Conservation (phyloP, 2,888 invertebrate genomes). For the Zygaena filipendulae region DNA sequence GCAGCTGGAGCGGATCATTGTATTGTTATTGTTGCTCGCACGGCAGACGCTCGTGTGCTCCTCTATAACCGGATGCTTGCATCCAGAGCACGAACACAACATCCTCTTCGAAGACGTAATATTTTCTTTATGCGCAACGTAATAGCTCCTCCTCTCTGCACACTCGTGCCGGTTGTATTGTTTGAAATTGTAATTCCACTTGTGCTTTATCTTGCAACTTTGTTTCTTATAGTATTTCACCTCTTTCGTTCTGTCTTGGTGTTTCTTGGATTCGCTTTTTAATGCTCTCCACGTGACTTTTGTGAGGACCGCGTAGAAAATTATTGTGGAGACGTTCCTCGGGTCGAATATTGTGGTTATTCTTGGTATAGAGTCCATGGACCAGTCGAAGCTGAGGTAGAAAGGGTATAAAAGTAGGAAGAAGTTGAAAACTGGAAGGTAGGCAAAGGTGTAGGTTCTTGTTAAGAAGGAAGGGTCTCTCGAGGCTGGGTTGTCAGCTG, state of each 20-base stretch:
- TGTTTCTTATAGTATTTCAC: slow-evolving; percentile 50
- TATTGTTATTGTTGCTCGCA: slow-evolving; percentile 78
- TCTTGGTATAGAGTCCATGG: slow-evolving; percentile 95
- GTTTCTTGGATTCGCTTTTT: slow-evolving; percentile 42
- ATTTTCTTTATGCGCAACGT: slow-evolving; percentile 45
- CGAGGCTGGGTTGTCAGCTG: slow-evolving; percentile 97
- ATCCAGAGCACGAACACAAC: slow-evolving; percentile 72
- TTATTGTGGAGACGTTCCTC: slow-evolving; percentile 79
- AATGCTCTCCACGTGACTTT: slow-evolving; percentile 50
- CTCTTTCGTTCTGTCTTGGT: slow-evolving; percentile 39
- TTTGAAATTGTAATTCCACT: slow-evolving; percentile 53
- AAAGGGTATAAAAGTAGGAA: slow-evolving; percentile 87
- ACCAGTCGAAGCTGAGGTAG: slow-evolving; percentile 97
- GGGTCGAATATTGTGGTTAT: slow-evolving; percentile 81
- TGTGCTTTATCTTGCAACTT: slow-evolving; percentile 48
- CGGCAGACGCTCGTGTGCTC: slow-evolving; percentile 77
- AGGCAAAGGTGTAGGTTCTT: slow-evolving; percentile 89
- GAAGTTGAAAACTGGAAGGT: slow-evolving; percentile 92
- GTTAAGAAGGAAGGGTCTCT: slow-evolving; percentile 83
- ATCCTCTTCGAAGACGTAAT: slow-evolving; percentile 39
- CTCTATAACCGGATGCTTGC: slow-evolving; percentile 73
- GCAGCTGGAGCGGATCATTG: slow-evolving; percentile 60
- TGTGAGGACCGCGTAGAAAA: slow-evolving; percentile 75
- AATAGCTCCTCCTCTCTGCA: slow-evolving; percentile 46
- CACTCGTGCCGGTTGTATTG: slow-evolving; percentile 48